These are phyloP conservation scores for Seira musarum DNA, from an alignment of 2,888 invertebrate species.

Conservation along the genomic window DNA sequence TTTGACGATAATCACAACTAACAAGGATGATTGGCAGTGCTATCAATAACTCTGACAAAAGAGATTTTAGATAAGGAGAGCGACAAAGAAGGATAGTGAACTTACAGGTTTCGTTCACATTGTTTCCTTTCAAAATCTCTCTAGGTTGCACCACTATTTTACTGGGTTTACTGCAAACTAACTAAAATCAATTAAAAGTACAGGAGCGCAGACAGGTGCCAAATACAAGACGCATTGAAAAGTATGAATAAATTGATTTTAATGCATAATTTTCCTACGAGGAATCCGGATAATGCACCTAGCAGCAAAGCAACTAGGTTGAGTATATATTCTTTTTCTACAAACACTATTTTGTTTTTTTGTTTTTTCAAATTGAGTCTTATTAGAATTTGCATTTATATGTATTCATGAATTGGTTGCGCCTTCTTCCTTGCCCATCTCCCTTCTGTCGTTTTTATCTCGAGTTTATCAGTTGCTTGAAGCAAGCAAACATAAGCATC, in stretches of 20 bases:
- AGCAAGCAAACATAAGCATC: conserved; percentile 8
- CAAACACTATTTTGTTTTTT: neutral
- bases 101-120: conserved; percentile 23
- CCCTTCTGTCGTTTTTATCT: conserved; percentile 18
- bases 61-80: neutral
- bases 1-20: neutral
- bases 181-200: conserved; percentile 31
- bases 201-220: neutral
- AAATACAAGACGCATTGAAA: neutral
- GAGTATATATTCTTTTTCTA: too few species aligned
- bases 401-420: too few species aligned
- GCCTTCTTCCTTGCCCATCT: neutral
- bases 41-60: neutral
- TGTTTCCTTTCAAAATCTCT: neutral
- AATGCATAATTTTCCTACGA: conserved; percentile 1
- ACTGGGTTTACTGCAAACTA: neutral
- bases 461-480: conserved; percentile 18
- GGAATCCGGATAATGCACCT: conserved; percentile 47
- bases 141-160: neutral
- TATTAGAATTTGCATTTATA: too few species aligned
- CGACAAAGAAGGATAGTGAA: neutral
- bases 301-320: neutral
- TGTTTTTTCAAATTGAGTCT: conserved; percentile 21
- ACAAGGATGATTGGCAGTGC: neutral
- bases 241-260: conserved; percentile 3